Base-by-base conservation (phyloP, 2,113 vertebrate genomes). In the Naja naja region DNA sequence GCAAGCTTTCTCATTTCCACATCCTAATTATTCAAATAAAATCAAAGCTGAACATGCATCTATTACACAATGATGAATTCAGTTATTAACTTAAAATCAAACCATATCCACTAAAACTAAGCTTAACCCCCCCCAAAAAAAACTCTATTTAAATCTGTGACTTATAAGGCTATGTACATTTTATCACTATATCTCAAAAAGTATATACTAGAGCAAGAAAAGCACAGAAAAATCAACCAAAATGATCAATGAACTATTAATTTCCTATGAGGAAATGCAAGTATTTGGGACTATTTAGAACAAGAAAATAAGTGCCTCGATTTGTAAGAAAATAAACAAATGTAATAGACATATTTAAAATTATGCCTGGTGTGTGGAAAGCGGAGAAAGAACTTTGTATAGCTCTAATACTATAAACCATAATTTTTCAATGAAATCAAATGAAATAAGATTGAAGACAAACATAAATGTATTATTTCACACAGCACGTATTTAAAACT, bases 1-100 rank as follows among this genome's bases (percentile, higher is more conserved):
- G 39, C 52, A 87, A 91, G 69, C 45, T 85, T 89, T 88, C 47
- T 91, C 25, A 90, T 88, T 96, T 58, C 90, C 85, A 92, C 90
- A 85, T 92, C 74, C 2, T 7, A 94, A 2, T 94, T 91, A 81
- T 88, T 56, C 81, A 94, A 81, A 88, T 56, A 34, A 93, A 87
- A 89, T 49, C 10, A 91, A 56, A 10, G 92, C 86, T 74, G 56
- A 92, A 92, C 8, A n/a, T 25, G 93, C 52, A 54, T 52, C 53
- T 81, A 94, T 34, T 3, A 11, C 34, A 92, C 0, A 20, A 49
- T 2, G 47, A 39, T 81, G 53, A 89, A 91, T 93, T n/a, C 39
- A 30, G 45, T n/a, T 49, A 49, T 56, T 8, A 87, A 1, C 11
- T 91, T 87, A 34, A 30, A 60, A 49, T 4, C 34, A 3, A 47